Evolutionary conservation across 2,888 invertebrate species (phyloP).

Genomic region (Trichacis sp.): DNA sequence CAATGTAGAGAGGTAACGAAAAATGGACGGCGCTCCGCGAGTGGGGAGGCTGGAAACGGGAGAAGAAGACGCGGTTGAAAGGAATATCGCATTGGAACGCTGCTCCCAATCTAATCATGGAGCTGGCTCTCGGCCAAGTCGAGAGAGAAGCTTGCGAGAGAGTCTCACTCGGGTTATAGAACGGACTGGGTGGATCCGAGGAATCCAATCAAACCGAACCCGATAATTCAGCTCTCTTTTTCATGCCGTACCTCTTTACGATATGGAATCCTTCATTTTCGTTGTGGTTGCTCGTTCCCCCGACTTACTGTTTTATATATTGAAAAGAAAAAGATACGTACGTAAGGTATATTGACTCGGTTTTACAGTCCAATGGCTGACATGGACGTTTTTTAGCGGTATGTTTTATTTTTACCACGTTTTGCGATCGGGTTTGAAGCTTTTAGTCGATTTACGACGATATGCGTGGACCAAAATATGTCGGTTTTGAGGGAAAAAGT

Average conservation of each 20-base stretch:
- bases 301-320: conserved; percentile 10
- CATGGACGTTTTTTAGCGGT: too few species aligned
- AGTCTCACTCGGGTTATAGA: conserved; percentile 39
- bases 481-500: too few species aligned
- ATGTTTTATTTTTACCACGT: too few species aligned
- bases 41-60: conserved; percentile 15
- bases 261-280: conserved; percentile 37
- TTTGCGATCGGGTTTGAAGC: too few species aligned
- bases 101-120: conserved; percentile 57
- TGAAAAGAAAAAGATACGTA: neutral
- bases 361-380: too few species aligned
- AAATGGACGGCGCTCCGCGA: conserved; percentile 44
- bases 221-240: conserved; percentile 38
- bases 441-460: too few species aligned
- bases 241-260: conserved; percentile 40
- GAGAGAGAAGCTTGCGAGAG: conserved; percentile 32
- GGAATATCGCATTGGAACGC: conserved; percentile 38
- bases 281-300: conserved; percentile 5
- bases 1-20: conserved; percentile 38
- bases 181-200: conserved; percentile 40
- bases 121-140: conserved; percentile 49
- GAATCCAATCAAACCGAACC: conserved; percentile 46
- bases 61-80: conserved; percentile 22
- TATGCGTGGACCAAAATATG: too few species aligned
- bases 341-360: too few species aligned